Evolutionary conservation across 2,888 invertebrate species (phyloP).

Genomic region (Eristalinus sepulchralis): DNA sequence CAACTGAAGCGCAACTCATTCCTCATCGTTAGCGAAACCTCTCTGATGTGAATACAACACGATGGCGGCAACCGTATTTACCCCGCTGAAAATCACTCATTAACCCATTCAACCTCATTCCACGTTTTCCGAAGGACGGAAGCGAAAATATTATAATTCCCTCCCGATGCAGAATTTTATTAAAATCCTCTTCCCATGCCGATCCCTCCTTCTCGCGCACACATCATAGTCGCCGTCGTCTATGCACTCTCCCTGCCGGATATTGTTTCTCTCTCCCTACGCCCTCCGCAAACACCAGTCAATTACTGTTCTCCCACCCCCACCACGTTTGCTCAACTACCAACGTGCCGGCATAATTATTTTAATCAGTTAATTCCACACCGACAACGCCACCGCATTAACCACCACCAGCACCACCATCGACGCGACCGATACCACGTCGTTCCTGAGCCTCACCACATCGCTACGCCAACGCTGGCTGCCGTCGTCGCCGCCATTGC

Average conservation of each 20-base stretch:
- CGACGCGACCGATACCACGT: neutral
- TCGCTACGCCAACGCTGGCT: constrained; percentile 10
- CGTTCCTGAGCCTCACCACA: neutral
- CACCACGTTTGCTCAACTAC: neutral
- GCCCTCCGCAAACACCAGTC: neutral
- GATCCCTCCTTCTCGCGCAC: neutral
- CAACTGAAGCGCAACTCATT: neutral
- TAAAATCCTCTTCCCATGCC: constrained; percentile 19
- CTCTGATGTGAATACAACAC: neutral
- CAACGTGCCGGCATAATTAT: constrained; percentile 65
- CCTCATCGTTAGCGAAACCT: neutral
- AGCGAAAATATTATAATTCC: constrained; percentile 49
- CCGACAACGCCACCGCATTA: constrained; percentile 70
- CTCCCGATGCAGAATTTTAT: constrained; percentile 52
- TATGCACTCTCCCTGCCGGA: constrained; percentile 14
- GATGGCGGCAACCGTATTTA: neutral
- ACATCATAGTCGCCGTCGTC: neutral
- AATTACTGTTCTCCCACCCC: neutral
- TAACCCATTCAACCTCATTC: neutral
- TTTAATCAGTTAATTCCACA: constrained; percentile 71
- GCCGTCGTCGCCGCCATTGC: constrained; percentile 68
- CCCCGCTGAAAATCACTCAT: constrained; percentile 58
- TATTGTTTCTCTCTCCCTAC: constrained; percentile 17
- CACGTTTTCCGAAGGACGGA: neutral
- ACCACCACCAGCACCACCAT: constrained; percentile 44